Percentiles rank a stretch among this genome's conserved stretches.
Evolutionary conservation across 2,113 vertebrate genomes (phyloP).

Genomic region (Theristicus caerulescens): DNA sequence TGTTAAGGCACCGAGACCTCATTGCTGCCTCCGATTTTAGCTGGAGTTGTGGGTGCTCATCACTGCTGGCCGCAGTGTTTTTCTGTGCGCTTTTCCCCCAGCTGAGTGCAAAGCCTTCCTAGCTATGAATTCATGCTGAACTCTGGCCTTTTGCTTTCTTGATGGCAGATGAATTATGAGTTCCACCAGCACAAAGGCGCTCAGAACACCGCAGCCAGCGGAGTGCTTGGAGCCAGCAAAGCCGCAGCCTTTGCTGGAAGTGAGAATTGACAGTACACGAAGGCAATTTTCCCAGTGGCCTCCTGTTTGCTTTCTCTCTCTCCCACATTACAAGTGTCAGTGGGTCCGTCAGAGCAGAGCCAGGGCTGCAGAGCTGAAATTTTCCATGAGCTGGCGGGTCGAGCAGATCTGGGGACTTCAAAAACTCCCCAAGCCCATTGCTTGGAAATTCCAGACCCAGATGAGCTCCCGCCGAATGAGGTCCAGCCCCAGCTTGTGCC

Average conservation of each 20-base stretch:
- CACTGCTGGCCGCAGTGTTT: not conserved
- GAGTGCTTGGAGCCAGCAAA: not conserved
- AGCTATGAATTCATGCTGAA: not conserved
- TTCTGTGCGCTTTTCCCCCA: not conserved
- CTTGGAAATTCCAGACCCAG: not conserved
- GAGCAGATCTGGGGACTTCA: not conserved
- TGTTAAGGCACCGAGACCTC: not conserved
- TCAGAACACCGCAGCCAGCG: not conserved
- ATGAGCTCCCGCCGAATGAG: rapidly evolving
- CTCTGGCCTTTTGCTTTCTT: not conserved
- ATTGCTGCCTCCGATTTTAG: not conserved
- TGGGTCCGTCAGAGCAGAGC: not conserved
- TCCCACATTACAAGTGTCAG: not conserved
- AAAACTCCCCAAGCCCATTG: not conserved
- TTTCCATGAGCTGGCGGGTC: not conserved
- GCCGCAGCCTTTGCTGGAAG: not conserved
- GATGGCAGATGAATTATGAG: not conserved
- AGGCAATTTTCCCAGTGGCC: not conserved
- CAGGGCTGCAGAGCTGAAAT: not conserved
- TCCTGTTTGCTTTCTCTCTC: not conserved
- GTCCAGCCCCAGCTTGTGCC: not conserved
- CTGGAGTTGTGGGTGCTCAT: not conserved
- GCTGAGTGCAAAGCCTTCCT: not conserved
- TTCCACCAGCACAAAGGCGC: not conserved
- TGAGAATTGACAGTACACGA: not conserved